These are phyloP conservation scores for Aphelinus certus DNA, from an alignment of 1,140 invertebrate species.

Conservation along the genomic window DNA sequence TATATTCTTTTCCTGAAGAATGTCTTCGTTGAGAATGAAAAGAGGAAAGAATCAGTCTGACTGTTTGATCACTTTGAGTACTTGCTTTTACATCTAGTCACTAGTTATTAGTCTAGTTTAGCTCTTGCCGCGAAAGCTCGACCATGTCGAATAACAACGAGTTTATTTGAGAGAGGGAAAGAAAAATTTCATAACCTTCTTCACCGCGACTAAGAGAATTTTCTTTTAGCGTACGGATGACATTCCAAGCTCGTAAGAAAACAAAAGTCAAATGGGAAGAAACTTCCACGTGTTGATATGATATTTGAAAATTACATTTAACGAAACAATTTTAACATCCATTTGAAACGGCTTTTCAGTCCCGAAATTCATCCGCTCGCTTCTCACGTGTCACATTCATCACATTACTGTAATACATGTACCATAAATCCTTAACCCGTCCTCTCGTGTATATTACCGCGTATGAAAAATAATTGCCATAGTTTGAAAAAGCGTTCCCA, in stretches of 20 bases:
- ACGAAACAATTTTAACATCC: not conserved
- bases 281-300: not conserved
- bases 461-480: not conserved
- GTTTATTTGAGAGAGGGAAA: not conserved
- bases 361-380: not conserved
- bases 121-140: conserved; percentile 24
- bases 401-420: not conserved
- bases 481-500: not conserved
- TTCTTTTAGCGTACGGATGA: conserved; percentile 16
- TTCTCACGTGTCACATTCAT: not conserved
- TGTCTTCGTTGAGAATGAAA: not conserved
- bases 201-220: not conserved
- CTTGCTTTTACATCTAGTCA: conserved; percentile 42
- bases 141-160: conserved; percentile 24
- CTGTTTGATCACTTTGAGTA: conserved; percentile 18
- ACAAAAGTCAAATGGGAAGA: not conserved
- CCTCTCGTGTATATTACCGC: conserved; percentile 23
- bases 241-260: conserved; percentile 25
- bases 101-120: conserved; percentile 42
- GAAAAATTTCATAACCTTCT: too few relatives aligned
- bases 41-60: not conserved
- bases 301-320: not conserved
- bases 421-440: conserved; percentile 20
- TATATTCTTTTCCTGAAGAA: conserved; percentile 2
- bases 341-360: not conserved